These are phyloP conservation scores for Erythrocebus patas DNA, from an alignment of 2,113 vertebrate genomes.

Conservation along the genomic window DNA sequence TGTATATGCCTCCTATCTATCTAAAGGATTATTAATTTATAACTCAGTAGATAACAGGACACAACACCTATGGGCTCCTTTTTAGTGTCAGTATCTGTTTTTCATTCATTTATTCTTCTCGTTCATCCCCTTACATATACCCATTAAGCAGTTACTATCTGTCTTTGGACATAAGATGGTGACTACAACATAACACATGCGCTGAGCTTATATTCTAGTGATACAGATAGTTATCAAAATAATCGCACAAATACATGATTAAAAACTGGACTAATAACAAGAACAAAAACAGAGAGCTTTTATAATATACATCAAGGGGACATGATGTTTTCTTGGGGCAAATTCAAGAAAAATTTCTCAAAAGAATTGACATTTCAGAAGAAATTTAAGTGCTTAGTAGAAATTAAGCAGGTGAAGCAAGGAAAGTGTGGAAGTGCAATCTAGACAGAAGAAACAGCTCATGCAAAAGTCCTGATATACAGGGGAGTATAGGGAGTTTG, in stretches of 20 bases:
- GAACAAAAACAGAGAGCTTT: not conserved
- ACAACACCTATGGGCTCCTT: not conserved
- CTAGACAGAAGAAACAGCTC: not conserved
- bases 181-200: not conserved
- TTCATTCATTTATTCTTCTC: not conserved
- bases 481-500: not conserved
- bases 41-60: not conserved
- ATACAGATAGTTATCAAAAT: not conserved
- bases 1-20: not conserved
- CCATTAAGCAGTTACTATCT: not conserved
- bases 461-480: not conserved
- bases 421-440: not conserved
- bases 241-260: not conserved
- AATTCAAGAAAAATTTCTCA: not conserved
- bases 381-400: not conserved
- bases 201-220: not conserved
- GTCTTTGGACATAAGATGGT: not conserved
- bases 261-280: not conserved
- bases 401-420: not conserved
- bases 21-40: not conserved
- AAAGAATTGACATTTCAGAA: not conserved
- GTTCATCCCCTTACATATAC: not conserved
- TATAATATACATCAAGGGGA: not conserved
- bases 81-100: not conserved
- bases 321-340: not conserved